Conservation (phyloP, 2,797 vertebrate genomes). For the Pipistrellus pipistrellus region DNA sequence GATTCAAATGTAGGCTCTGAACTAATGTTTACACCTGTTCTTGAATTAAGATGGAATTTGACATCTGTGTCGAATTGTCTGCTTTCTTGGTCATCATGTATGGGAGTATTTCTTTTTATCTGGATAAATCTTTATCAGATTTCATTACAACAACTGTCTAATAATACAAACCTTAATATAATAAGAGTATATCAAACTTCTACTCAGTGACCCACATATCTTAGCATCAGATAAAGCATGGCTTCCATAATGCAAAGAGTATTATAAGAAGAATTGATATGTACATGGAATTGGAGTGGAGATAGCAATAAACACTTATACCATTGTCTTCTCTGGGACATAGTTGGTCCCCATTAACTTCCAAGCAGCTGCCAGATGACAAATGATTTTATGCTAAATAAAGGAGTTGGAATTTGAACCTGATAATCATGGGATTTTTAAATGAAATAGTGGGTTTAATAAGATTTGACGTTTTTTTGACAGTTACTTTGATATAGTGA, state of each 20-base stretch:
- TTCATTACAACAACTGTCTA: conserved; percentile 7
- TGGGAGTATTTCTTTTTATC: conserved; percentile 8
- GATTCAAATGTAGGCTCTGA: conserved; percentile 25
- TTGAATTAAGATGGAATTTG: conserved; percentile 53
- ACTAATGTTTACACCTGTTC: conserved; percentile 42
- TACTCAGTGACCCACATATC: not conserved
- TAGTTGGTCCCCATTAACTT: not conserved
- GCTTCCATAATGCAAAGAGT: conserved; percentile 3
- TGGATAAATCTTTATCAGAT: conserved; percentile 26
- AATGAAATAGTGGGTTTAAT: conserved; percentile 36
- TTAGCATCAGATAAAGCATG: conserved; percentile 29
- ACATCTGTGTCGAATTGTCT: not conserved
- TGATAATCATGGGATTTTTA: conserved; percentile 30
- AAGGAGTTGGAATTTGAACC: not conserved
- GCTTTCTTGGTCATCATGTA: not conserved
- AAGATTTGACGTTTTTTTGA: conserved; percentile 26
- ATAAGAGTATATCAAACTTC: conserved; percentile 44
- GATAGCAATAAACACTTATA: not conserved
- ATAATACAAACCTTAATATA: conserved; percentile 41
- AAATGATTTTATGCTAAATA: conserved; percentile 46
- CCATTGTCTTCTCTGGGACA: not conserved
- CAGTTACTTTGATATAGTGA: conserved; percentile 7
- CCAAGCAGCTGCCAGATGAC: not conserved
- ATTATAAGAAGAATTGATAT: not conserved
- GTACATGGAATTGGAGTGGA: not conserved